These are phyloP conservation scores for Neostethus bicornis DNA, from an alignment of 2,797 vertebrate species.

Conservation along the genomic window DNA sequence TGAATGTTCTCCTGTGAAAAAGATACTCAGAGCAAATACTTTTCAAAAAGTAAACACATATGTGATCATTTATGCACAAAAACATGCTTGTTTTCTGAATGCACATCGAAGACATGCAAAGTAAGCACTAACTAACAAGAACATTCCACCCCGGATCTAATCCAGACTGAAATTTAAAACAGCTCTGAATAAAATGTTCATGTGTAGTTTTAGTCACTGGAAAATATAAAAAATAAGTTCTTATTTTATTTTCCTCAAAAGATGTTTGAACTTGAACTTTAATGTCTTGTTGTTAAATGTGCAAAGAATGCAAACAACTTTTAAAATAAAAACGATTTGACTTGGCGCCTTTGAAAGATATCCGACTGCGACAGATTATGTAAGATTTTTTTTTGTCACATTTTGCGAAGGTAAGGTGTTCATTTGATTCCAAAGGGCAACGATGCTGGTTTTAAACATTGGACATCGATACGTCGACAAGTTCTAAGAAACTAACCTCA, in stretches of 20 bases:
- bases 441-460: background rate
- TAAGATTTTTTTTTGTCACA: background rate
- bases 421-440: background rate
- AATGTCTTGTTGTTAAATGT: too few relatives aligned
- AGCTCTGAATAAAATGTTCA: background rate
- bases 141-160: constrained; percentile 6
- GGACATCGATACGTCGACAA: constrained; percentile 33
- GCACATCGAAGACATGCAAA: background rate
- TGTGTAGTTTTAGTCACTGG: background rate
- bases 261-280: too few relatives aligned
- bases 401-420: background rate
- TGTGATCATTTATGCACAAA: background rate
- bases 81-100: background rate
- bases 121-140: background rate
- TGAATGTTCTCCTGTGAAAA: constrained; percentile 3
- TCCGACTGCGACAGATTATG: background rate
- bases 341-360: background rate
- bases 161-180: background rate
- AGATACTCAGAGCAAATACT: constrained; percentile 27
- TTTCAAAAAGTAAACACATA: constrained; percentile 17
- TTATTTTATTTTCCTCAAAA: too few relatives aligned
- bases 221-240: too few relatives aligned
- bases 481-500: constrained; percentile 37
- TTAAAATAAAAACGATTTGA: background rate
- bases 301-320: background rate